Evolutionary conservation across 2,797 vertebrate species (phyloP), one percentile per base, ranked within the genome.

Genomic region (Oreonectes daqikongensis): DNA sequence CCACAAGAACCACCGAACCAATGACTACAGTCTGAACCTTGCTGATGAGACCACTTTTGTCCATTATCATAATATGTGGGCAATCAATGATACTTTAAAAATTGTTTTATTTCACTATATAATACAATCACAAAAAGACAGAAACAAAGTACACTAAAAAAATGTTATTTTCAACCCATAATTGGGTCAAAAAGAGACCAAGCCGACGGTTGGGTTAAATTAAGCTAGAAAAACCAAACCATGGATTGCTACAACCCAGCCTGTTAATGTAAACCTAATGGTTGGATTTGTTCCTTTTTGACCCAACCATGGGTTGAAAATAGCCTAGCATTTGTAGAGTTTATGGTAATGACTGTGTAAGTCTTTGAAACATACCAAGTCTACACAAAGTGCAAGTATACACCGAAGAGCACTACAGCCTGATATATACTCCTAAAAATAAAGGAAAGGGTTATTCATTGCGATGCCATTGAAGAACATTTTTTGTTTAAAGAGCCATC

Each of bases 31-130:
- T n/a, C 9, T 61, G 30, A 61, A 32, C 59, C 4, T 61, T 35
- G 30, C 59, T 18, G 59, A 61, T n/a, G 30, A 30, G 17, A 35
- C 59, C 59, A 61, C 30, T 35, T 15, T 61, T 61, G 8, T 6
- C 28, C 18, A n/a, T 61, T 61, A 61, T 61, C 28, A 61, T 32
- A 61, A 32, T 55, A 17, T 61, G 55, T 30, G 55, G 5, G 26
- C 24, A 59, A 18, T 30, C 5, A 30, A 32, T 30, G 15, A 28
- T 30, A 59, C 15, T 57, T 17, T 12, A 57, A 14, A 2, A 3
- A 55, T 55, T 55, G 1, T 24, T 53, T 24, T 10, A 11, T 53
- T 20, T 24, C 52, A 53, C n/a, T n/a, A n/a, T 10, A 11, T 26
- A 66, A 26, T 17, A 26, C 42, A 3, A 18, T 24, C 30, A 32